Evolutionary conservation across 2,113 vertebrate genomes (phyloP).

Genomic region (Pteruthius melanotis): DNA sequence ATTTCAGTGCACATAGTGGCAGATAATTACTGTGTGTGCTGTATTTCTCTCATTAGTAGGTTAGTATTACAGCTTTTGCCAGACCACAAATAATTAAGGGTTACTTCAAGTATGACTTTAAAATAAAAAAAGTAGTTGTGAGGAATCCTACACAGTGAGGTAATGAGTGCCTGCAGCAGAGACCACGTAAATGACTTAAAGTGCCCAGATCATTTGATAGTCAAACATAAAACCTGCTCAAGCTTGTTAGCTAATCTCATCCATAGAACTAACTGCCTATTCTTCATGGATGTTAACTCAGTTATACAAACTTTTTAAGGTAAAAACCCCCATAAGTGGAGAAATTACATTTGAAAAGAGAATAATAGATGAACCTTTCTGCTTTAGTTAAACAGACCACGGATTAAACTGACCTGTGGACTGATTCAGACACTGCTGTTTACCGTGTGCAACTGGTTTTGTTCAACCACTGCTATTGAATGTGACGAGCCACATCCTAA

Average conservation of each 20-base stretch:
- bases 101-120: background rate
- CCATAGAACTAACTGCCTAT: conserved; percentile 7
- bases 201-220: background rate
- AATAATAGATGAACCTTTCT: background rate
- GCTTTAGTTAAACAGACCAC: background rate
- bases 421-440: background rate
- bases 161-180: background rate
- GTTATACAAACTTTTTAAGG: background rate
- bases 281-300: conserved; percentile 25
- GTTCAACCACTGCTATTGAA: background rate
- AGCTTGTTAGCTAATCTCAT: background rate
- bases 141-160: background rate
- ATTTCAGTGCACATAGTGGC: background rate
- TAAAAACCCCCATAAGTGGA: background rate
- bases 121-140: background rate
- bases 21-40: background rate
- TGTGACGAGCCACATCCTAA: background rate
- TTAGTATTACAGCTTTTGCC: conserved; percentile 28
- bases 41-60: conserved; percentile 41
- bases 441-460: fast-evolving
- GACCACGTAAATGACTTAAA: background rate
- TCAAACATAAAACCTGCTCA: conserved; percentile 10
- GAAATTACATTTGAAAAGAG: background rate
- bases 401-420: background rate
- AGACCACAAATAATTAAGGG: conserved; percentile 37